Evolutionary conservation across 2,797 vertebrate genomes (phyloP).

Genomic region (Iguana delicatissima): DNA sequence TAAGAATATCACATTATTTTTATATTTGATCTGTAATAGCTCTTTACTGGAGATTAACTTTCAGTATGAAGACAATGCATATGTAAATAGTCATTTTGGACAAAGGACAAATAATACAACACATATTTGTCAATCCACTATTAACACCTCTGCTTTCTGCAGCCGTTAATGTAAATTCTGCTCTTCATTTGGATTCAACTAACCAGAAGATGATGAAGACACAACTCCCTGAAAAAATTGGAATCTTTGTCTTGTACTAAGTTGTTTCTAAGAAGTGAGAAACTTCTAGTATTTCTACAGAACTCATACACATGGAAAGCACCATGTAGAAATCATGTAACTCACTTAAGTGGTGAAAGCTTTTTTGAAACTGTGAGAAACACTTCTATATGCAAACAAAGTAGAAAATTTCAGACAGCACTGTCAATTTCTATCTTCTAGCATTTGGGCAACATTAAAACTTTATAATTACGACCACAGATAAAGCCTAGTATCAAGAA

Average conservation of each 20-base stretch:
- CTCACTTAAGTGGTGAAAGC: background rate
- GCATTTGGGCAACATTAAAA: background rate
- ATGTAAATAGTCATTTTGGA: conserved; percentile 11
- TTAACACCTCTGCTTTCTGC: conserved; percentile 30
- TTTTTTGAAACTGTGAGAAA: background rate
- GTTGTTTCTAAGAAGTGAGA: background rate
- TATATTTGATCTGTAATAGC: conserved; percentile 18
- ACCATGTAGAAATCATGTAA: background rate
- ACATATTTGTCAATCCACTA: background rate
- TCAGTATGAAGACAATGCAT: conserved; percentile 19
- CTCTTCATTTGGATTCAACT: conserved; percentile 2
- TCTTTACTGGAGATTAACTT: conserved; percentile 35
- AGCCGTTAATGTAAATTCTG: conserved; percentile 21
- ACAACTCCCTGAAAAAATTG: background rate
- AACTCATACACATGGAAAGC: background rate
- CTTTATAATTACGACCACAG: background rate
- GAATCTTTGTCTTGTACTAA: background rate
- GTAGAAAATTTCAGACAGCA: background rate
- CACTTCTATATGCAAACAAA: background rate
- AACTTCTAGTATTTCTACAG: background rate
- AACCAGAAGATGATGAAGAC: conserved; percentile 8
- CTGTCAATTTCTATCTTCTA: background rate
- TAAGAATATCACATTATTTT: conserved; percentile 32
- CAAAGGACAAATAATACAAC: background rate
- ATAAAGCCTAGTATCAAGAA: conserved; percentile 15